Percentiles rank a stretch among this genome's conserved stretches.
These are phyloP conservation scores for Pyrgus malvae DNA, from an alignment of 2,888 invertebrate species.

Conservation along the genomic window DNA sequence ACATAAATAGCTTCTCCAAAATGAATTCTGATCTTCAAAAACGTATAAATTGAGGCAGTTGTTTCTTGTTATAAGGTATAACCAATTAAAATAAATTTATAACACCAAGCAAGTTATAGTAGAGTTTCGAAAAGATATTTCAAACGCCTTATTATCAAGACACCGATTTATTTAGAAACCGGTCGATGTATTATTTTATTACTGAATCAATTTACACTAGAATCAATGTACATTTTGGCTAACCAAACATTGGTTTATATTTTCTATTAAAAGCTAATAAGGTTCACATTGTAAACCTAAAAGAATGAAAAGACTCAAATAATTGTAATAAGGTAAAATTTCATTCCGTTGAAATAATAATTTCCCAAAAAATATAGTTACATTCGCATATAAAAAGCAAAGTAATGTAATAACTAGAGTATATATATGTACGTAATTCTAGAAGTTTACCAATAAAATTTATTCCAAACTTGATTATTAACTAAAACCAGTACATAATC, in stretches of 20 bases:
- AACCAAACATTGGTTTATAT: too few relatives aligned
- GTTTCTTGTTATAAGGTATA: constrained; percentile 67
- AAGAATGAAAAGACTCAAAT: too few relatives aligned
- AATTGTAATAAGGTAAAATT: too few relatives aligned
- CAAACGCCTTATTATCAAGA: constrained; percentile 41
- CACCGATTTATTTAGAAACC: constrained; percentile 7
- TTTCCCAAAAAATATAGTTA: too few relatives aligned
- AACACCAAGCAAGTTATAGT: constrained; percentile 34
- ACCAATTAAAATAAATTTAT: constrained; percentile 73
- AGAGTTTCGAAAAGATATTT: constrained; percentile 51
- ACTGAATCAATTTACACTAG: too few relatives aligned
- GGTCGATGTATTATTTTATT: not conserved
- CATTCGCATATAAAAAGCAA: too few relatives aligned
- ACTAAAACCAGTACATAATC: not conserved
- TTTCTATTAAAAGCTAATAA: too few relatives aligned
- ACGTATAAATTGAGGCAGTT: constrained; percentile 50
- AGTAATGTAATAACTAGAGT: too few relatives aligned
- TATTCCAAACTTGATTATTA: not conserved
- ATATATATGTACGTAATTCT: too few relatives aligned
- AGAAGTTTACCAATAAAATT: not conserved
- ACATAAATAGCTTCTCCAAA: constrained; percentile 43
- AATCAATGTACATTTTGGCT: too few relatives aligned
- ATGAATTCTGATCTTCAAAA: constrained; percentile 58
- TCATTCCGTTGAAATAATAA: too few relatives aligned
- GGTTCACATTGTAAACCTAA: too few relatives aligned